A percentile compares a stretch with the other conserved stretches of the same genome.
These are phyloP conservation scores for Heliconius erato DNA, from an alignment of 2,888 invertebrate genomes.

Conservation along the genomic window DNA sequence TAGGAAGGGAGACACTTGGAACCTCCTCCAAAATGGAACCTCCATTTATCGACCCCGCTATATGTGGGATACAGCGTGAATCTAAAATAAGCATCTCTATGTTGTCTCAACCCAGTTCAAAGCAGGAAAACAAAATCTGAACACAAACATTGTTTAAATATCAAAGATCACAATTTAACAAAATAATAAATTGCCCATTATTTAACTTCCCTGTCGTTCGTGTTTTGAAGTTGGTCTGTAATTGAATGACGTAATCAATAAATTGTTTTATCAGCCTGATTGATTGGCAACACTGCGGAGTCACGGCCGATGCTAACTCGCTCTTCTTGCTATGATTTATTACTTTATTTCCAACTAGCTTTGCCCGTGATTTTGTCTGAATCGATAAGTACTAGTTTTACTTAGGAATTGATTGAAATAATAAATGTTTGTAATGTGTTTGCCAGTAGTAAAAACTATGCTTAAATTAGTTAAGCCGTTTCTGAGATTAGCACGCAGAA, in stretches of 20 bases:
- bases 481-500: not conserved
- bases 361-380: not conserved
- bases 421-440: not conserved
- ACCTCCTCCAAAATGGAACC: too few relatives aligned
- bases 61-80: too few relatives aligned
- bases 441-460: not conserved
- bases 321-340: slow-evolving; percentile 47
- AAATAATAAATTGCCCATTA: slow-evolving; percentile 12
- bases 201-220: slow-evolving; percentile 31
- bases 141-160: not conserved
- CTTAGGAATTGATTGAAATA: not conserved
- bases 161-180: not conserved
- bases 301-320: slow-evolving; percentile 47
- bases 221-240: slow-evolving; percentile 44
- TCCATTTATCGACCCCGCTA: too few relatives aligned
- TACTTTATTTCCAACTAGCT: slow-evolving; percentile 15
- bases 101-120: too few relatives aligned
- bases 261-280: slow-evolving; percentile 55
- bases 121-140: not conserved
- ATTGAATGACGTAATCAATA: slow-evolving; percentile 58
- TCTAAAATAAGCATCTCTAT: too few relatives aligned
- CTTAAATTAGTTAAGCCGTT: not conserved
- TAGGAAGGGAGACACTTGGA: too few relatives aligned
- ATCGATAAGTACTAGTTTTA: not conserved
- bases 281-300: slow-evolving; percentile 49